Conservation (phyloP, 2,113 vertebrate genomes). For the Tenebrosternarchus preto region DNA sequence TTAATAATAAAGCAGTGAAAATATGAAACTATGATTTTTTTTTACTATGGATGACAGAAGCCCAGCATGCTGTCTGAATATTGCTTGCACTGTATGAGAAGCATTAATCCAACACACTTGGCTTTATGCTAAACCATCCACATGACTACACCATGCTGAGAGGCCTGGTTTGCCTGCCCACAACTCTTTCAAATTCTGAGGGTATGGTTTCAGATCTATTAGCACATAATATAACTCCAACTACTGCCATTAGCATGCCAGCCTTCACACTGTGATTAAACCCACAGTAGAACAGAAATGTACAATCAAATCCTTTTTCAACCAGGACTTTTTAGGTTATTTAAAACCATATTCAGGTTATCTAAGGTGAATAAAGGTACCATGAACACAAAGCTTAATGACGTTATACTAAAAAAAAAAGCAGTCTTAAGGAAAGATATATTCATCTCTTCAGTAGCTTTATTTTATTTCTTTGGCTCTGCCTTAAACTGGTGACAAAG, state of each 20-base stretch:
- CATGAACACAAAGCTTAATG: background rate
- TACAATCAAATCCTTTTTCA: background rate
- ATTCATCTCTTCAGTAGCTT: no score
- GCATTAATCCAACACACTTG: constrained; percentile 4
- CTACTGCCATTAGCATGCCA: background rate
- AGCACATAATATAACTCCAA: background rate
- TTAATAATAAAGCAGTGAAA: background rate
- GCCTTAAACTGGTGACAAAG: background rate
- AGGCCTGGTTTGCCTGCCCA: background rate
- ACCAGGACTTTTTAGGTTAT: background rate
- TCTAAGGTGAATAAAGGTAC: background rate
- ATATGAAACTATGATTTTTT: background rate
- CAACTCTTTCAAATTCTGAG: constrained; percentile 2
- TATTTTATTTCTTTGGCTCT: background rate
- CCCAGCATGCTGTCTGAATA: background rate
- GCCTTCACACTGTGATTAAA: background rate
- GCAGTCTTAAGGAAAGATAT: no score
- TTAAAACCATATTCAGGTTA: background rate
- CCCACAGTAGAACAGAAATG: background rate
- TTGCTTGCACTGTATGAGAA: background rate
- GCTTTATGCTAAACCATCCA: background rate
- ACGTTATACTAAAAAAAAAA: no score
- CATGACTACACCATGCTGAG: background rate
- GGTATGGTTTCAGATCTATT: background rate
- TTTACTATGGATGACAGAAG: background rate